A percentile compares a stretch with the other conserved stretches of the same genome.
phyloP scores from a whole-genome alignment of 2,113 vertebrate genomes.

The Crotophaga sulcirostris region DNA sequence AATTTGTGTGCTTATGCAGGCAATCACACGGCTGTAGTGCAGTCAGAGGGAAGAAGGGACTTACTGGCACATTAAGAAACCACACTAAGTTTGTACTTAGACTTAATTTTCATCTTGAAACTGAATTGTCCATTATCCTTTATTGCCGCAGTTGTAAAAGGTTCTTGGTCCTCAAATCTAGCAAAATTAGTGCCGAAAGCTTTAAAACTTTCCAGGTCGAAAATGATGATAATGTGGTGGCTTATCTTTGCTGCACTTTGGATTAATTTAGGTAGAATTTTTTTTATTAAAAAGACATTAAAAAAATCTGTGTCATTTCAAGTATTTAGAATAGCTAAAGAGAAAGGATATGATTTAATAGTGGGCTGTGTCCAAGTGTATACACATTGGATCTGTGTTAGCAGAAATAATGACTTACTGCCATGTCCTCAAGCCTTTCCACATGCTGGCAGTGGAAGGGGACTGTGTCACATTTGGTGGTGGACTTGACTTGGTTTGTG shows the following conservation, averaged over 20 bases:
- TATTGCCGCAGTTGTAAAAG: background rate
- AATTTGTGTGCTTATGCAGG: background rate
- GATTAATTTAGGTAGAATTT: background rate
- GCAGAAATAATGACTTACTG: background rate
- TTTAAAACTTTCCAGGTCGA: background rate
- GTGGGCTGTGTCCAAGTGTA: background rate
- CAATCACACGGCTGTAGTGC: background rate
- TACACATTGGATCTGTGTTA: background rate
- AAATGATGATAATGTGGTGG: background rate
- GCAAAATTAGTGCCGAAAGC: background rate
- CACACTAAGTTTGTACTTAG: background rate
- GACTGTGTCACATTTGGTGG: rapidly evolving
- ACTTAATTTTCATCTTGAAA: background rate
- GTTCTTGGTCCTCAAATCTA: background rate
- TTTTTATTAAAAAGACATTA: background rate
- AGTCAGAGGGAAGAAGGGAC: background rate
- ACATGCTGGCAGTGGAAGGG: background rate
- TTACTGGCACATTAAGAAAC: too few relatives aligned
- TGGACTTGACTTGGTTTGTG: background rate
- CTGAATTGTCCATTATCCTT: background rate
- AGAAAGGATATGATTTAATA: background rate
- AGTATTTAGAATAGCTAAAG: background rate
- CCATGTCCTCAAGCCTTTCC: background rate
- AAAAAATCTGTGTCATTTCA: background rate
- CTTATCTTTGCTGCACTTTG: background rate